Base-by-base conservation (phyloP, 2,113 vertebrate species). In the Andinoacara biseriatus region DNA sequence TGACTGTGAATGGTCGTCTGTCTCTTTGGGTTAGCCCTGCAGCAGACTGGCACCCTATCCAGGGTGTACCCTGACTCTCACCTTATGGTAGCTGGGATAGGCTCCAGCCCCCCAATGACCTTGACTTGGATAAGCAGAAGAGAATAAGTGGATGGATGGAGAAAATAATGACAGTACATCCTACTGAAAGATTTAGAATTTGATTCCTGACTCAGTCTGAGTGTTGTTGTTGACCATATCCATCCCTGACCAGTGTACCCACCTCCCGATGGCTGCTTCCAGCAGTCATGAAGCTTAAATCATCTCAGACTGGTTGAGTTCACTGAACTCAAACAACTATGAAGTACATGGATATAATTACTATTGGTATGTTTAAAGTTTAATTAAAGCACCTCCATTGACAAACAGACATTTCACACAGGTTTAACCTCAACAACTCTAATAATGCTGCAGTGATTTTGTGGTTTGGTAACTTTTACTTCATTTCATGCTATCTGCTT, bases 381-480 rank as follows among this genome's bases (percentile, higher is more conserved):
- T 54, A 26, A 72, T n/a, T 54, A 72, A 54, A 72, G 46, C 46
- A 33, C 54, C 46, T 72, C 24, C 5, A 13, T 3, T 72, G 46
- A 54, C 26, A 72, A 52, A n/a, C 15, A 29, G 24, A 54, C 46
- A 54, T 72, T 72, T 72, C 46, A 54, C 46, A 33, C 13, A 26
- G 26, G 67, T 72, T 72, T 18, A n/a, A n/a, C 46, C 67, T 72
- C 26, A 72, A 31, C 65, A 17, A 60, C n/a, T 72, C 20, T 1
- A 46, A 62, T 43, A 24, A 31, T 5, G 14, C 31, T 35, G 35
- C 52, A 57, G 62, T 57, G 15, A 59, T 54, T 81, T 54, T 46
- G 26, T 85, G 35, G 67, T 78, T 54, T 3, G n/a, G 43, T 58
- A 62, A 18, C 63, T 80, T 82, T 79, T 49, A 61, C 52, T 82